Conservation (phyloP, 1,140 invertebrate genomes). For the Drosophila ercepeae region DNA sequence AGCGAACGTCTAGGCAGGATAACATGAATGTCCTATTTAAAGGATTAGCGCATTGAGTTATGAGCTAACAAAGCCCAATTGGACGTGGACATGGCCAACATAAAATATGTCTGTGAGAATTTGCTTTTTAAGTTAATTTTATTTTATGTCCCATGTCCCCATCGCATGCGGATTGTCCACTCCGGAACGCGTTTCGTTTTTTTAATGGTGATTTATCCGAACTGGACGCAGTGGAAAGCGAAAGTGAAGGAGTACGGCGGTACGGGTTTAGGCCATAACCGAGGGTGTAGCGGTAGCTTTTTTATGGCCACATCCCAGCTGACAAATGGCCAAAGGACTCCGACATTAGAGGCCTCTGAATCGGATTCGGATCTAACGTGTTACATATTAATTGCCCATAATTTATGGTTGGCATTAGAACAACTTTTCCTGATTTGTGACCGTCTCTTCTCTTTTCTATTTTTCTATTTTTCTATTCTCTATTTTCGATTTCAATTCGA, state of each 20-base stretch:
- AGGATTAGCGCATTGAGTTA: slow-evolving; percentile 79
- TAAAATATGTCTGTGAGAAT: slow-evolving; percentile 71
- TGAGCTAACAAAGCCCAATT: slow-evolving; percentile 54
- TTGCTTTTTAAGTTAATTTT: slow-evolving; percentile 83
- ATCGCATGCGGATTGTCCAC: slow-evolving; percentile 17
- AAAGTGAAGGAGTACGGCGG: slow-evolving; percentile 24
- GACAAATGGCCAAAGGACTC: slow-evolving; percentile 65
- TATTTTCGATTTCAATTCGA: slow-evolving; percentile 51
- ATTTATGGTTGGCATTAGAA: slow-evolving; percentile 63
- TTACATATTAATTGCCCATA: slow-evolving; percentile 81
- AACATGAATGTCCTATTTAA: slow-evolving; percentile 83
- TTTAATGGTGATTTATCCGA: slow-evolving; percentile 78
- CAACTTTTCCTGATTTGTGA: slow-evolving; percentile 38
- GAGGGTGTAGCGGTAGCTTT: slow-evolving; percentile 43
- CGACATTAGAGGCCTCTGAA: slow-evolving; percentile 60
- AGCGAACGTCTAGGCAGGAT: slow-evolving; percentile 51
- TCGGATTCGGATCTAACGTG: slow-evolving; percentile 65
- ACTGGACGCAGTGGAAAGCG: neutral
- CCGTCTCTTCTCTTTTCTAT: slow-evolving; percentile 1
- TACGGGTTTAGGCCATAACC: slow-evolving; percentile 3
- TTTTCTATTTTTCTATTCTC: slow-evolving; percentile 4
- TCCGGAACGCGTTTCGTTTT: slow-evolving; percentile 63
- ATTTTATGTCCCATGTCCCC: slow-evolving; percentile 75
- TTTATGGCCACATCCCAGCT: slow-evolving; percentile 77
- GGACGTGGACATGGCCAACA: slow-evolving; percentile 50